Base-by-base conservation (phyloP, 2,888 invertebrate species). In the Sepiola atlantica region DNA sequence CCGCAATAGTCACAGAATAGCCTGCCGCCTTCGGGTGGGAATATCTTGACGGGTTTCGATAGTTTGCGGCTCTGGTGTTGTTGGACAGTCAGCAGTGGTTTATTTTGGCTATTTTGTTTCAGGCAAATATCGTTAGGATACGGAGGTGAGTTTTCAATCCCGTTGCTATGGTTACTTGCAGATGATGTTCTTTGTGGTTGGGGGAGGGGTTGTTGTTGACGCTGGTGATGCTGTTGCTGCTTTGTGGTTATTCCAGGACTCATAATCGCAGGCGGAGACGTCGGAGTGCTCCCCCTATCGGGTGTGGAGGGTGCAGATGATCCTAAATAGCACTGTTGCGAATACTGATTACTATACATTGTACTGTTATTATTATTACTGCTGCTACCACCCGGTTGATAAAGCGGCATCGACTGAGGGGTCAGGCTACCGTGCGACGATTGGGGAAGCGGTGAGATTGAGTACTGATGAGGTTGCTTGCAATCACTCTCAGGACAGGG, bases 221-320 rank as follows among this genome's bases (percentile, higher is more conserved):
- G 92, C 21, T 45, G 92, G 16, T 92, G 92, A 28, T 92, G 92
- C 18, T 92, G 92, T 6, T 92, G 92, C 28, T 92, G 92, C 45
- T 92, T 92, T 18, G 92, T 55, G 16, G 92, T 28, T 54, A 92
- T 92, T 55, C 92, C 45, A 24, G 92, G 55, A 55, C 92, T 92
- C 55, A 92, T 92, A 92, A 92, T 45, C 16, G 92, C 92, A 35
- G 92, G 92, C 16, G 92, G 45, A 14, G 92, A 92, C n/a, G 92
- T 55, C 6, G 92, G 55, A 54, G 92, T 92, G 21, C 54, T 45
- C n/a, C 77, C 77, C 4, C 54, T 92, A 45, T 45, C 55, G 18
- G 45, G 54, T 28, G 92, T 92, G 18, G 92, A 55, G 24, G 92
- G 92, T 2, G 92, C 32, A 2, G 92, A 92, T 2, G 55, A 28